Percentiles rank a stretch among this genome's conserved stretches.
phyloP scores from a whole-genome alignment of 2,888 invertebrate species.

The Myathropa florea region DNA sequence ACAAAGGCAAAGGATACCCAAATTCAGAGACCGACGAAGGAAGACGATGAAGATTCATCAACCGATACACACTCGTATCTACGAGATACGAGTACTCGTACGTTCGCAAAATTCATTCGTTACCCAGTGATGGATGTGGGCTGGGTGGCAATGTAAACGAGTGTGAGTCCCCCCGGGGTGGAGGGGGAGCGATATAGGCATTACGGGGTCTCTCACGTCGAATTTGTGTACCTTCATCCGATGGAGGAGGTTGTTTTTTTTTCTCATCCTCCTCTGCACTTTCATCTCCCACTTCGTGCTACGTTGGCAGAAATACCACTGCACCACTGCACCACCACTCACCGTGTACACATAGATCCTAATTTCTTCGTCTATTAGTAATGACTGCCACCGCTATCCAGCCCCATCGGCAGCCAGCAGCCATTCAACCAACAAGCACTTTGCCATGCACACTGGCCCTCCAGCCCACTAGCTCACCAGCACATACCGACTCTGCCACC shows the following conservation, averaged over 20 bases:
- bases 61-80: constrained; percentile 49
- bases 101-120: constrained; percentile 55
- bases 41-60: constrained; percentile 57
- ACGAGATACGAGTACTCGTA: too few relatives aligned
- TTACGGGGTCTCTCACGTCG: constrained; percentile 67
- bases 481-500: not conserved
- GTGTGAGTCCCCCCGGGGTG: not conserved
- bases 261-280: not conserved
- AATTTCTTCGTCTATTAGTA: constrained; percentile 69
- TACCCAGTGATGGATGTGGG: constrained; percentile 56
- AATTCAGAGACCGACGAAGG: constrained; percentile 7
- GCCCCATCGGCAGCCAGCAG: not conserved
- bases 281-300: constrained; percentile 15
- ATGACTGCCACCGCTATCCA: constrained; percentile 44
- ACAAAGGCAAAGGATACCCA: constrained; percentile 58
- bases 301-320: constrained; percentile 33
- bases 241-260: constrained; percentile 28
- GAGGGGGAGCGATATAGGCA: constrained; percentile 60
- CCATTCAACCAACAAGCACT: not conserved
- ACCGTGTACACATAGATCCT: constrained; percentile 62
- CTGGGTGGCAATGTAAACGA: not conserved
- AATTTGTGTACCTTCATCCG: constrained; percentile 66
- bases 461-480: not conserved
- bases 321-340: constrained; percentile 33
- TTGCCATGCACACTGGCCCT: not conserved